A percentile compares a stretch with the other conserved stretches of the same genome.
Evolutionary conservation across 2,113 vertebrate species (phyloP).

Genomic region (Tachuris rubrigastra): DNA sequence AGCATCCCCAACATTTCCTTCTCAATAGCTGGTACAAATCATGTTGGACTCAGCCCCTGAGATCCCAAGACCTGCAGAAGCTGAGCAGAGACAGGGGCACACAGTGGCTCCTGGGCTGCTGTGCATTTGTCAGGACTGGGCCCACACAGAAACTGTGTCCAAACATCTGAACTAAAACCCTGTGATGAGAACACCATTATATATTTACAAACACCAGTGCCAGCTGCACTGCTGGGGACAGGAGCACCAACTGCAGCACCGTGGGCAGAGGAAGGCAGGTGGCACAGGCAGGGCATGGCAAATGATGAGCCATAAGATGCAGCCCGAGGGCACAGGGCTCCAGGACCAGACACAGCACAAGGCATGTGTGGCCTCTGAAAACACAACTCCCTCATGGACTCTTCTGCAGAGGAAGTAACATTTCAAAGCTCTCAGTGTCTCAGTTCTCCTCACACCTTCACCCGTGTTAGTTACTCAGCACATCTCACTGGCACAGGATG

Average conservation of each 20-base stretch:
- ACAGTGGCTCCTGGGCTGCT: background rate
- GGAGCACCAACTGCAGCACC: background rate
- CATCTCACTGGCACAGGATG: background rate
- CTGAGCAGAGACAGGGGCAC: background rate
- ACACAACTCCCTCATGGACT: background rate
- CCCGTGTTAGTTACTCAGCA: background rate
- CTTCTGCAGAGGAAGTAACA: background rate
- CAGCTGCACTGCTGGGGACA: background rate
- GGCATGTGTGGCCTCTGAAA: rapidly evolving
- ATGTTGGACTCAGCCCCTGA: rapidly evolving
- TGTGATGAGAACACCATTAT: background rate
- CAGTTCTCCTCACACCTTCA: background rate
- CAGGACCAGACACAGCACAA: background rate
- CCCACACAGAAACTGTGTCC: background rate
- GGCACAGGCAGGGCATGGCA: background rate
- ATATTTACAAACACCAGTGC: background rate
- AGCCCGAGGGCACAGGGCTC: background rate
- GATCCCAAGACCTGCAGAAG: no score
- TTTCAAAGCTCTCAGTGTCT: background rate
- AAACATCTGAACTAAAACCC: background rate
- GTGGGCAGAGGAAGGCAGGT: background rate
- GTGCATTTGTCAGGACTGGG: no score
- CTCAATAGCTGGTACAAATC: background rate
- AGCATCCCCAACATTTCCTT: background rate
- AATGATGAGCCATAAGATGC: rapidly evolving